Evolutionary conservation across 2,113 vertebrate genomes (phyloP).

Genomic region (Porphyrio hochstetteri): DNA sequence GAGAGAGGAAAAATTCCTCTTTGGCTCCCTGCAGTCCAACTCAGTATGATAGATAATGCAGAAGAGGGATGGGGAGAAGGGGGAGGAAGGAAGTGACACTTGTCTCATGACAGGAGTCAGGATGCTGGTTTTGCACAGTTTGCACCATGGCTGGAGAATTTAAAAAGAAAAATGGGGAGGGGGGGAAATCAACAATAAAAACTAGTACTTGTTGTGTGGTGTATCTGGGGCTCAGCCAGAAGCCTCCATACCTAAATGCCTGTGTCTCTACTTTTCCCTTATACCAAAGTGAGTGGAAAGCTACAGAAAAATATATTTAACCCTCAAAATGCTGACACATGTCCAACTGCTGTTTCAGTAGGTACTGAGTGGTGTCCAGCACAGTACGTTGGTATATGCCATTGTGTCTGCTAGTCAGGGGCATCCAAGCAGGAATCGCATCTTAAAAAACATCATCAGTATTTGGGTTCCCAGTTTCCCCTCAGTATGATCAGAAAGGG

Average conservation of each 20-base stretch:
- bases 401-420: not conserved
- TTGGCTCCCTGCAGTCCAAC: not conserved
- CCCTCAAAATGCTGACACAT: not conserved
- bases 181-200: not conserved
- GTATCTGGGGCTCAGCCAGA: not conserved
- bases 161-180: accelerated
- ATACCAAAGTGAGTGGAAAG: not conserved
- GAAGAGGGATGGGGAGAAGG: not conserved
- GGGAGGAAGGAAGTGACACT: not conserved
- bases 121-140: not conserved
- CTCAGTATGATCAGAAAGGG: not conserved
- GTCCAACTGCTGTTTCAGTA: not conserved
- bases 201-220: not conserved
- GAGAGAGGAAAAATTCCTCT: not conserved
- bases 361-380: not conserved
- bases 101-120: not conserved
- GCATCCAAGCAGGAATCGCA: not conserved
- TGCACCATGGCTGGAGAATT: not conserved
- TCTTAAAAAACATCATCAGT: not conserved
- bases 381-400: not conserved
- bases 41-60: not conserved
- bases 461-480: not conserved
- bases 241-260: not conserved
- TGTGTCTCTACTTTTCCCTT: not conserved
- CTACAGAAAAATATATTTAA: not conserved